Conservation (phyloP, 2,888 invertebrate genomes). For the Choreutis nemorana region DNA sequence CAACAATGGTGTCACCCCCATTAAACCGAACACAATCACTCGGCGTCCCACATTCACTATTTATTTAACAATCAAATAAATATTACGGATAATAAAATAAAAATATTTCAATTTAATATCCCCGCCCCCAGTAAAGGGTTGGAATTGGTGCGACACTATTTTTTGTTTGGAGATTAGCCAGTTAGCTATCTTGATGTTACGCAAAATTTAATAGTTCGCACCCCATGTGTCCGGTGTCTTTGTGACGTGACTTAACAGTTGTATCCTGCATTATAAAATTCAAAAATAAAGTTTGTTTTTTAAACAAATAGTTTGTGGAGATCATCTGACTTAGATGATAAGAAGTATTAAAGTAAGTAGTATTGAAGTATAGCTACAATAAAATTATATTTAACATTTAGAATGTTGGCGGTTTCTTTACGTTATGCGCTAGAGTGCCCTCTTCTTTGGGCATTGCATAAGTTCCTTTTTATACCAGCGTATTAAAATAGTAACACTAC, state of each 20-base stretch:
- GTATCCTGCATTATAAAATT: constrained; percentile 20
- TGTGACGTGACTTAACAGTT: constrained; percentile 26
- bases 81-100: constrained; percentile 63
- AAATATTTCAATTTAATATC: constrained; percentile 64
- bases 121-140: constrained; percentile 54
- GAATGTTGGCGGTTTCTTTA: no score
- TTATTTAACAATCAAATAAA: constrained; percentile 67
- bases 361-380: no score
- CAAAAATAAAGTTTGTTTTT: constrained; percentile 14
- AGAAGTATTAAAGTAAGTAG: no score
- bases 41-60: constrained; percentile 59
- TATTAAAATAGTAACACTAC: no score
- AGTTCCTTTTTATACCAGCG: no score
- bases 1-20: constrained; percentile 53
- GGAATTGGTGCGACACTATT: constrained; percentile 29
- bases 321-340: no score
- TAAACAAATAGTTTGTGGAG: constrained; percentile 20
- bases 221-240: no score
- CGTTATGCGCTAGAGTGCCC: no score
- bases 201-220: constrained; percentile 60
- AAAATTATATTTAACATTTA: no score
- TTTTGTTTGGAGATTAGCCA: constrained; percentile 47
- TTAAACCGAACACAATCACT: constrained; percentile 50
- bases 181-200: constrained; percentile 50
- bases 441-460: no score